Base-by-base conservation (phyloP, 2,113 vertebrate genomes). In the Nothocercus nigrocapillus region DNA sequence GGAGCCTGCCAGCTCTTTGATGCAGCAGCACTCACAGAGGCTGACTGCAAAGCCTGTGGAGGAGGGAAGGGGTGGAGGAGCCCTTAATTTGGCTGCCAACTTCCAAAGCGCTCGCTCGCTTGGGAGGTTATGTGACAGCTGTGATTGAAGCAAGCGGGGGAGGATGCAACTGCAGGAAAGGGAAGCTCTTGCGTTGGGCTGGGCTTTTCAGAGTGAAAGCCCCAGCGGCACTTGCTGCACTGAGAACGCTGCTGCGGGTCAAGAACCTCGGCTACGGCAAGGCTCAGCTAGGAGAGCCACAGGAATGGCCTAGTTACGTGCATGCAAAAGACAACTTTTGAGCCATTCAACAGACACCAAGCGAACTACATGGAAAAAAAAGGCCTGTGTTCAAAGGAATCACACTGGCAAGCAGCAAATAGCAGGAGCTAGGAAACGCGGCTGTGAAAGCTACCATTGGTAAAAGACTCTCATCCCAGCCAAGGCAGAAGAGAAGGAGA, bases 41-140 rank as follows among this genome's bases (percentile, higher is more conserved):
- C 93, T 94, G 90, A 95, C 85, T 93, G 96, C 95, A 95, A 82
- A 96, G 93, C 94, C 42, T 95, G 83, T 72, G 83, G 87, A 93
- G 95, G 90, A 88, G 68, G 92, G 94, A 96, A 89, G 91, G 86
- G 94, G 94, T 89, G 96, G 95, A 96, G 90, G 88, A 92, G 92
- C 94, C 90, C 96, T 96, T 96, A 92, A 96, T 93, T 94, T 93
- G 92, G 90, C 95, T 96, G 95, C 95, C 95, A 94, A 72, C 90
- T 95, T 96, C 68, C 90, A 92, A 96, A 95, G 94, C 16, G 3
- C 81, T 94, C 56, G 30, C 92, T 95, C 12, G 81, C 90, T 96
- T 70, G 1, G 85, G 88, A 93, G 95, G 82, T 67, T 94, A 91
- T 73, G 83, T 94, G 89, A 89, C 84, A 93, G 94, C 76, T 95